A percentile compares a stretch with the other conserved stretches of the same genome.
Evolutionary conservation across 1,140 invertebrate species (phyloP).

Genomic region (Bombus ignitus): DNA sequence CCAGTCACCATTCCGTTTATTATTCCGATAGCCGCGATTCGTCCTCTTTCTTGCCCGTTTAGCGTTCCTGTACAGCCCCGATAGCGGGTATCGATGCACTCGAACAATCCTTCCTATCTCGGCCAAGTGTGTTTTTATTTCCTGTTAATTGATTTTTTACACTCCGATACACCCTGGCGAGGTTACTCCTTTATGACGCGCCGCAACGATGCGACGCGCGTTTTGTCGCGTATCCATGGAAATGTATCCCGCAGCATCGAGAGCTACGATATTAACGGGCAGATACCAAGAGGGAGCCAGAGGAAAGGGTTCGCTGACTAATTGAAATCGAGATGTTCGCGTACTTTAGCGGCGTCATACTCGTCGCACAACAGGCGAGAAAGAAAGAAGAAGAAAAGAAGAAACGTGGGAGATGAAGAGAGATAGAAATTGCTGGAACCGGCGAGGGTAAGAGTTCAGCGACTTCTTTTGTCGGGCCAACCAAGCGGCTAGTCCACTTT

Average conservation of each 20-base stretch:
- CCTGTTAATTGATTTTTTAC: slow-evolving; percentile 55
- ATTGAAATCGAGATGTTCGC: slow-evolving; percentile 37
- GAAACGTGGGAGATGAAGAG: too few relatives aligned
- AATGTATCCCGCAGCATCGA: slow-evolving; percentile 17
- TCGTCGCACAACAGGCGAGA: too few relatives aligned
- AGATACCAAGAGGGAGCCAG: not conserved
- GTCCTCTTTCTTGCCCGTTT: slow-evolving; percentile 37
- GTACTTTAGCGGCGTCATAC: not conserved
- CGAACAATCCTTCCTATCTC: slow-evolving; percentile 42
- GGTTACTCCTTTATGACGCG: slow-evolving; percentile 26
- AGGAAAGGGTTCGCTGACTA: not conserved
- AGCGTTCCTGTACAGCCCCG: slow-evolving; percentile 30
- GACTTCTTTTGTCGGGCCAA: slow-evolving; percentile 23
- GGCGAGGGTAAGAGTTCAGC: not conserved
- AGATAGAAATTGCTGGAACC: not conserved
- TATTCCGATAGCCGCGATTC: slow-evolving; percentile 37
- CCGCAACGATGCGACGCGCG: slow-evolving; percentile 28
- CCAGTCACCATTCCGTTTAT: slow-evolving; percentile 35
- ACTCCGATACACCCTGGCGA: slow-evolving; percentile 50
- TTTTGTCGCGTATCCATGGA: slow-evolving; percentile 40
- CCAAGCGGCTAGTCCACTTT: not conserved
- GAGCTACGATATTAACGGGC: slow-evolving; percentile 2
- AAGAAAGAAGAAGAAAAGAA: not conserved
- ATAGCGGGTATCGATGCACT: slow-evolving; percentile 37
- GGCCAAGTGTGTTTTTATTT: slow-evolving; percentile 48